Conservation (phyloP, 2,113 vertebrate genomes). For the Pterocles burchelli region DNA sequence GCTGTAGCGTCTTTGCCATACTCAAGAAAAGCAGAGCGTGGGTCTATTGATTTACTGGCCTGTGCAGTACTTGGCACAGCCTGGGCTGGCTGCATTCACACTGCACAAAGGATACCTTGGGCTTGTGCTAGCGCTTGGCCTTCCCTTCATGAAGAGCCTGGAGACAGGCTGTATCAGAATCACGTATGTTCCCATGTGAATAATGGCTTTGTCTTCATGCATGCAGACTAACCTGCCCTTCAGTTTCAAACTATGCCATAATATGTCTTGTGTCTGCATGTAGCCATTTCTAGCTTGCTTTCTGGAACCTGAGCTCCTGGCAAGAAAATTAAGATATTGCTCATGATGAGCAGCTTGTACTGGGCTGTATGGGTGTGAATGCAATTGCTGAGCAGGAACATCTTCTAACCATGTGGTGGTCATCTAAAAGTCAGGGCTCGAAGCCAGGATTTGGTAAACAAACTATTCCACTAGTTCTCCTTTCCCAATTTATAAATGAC, state of each 20-base stretch:
- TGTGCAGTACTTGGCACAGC: background rate
- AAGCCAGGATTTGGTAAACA: background rate
- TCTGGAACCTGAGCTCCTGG: background rate
- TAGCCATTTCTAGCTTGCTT: background rate
- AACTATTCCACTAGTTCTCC: background rate
- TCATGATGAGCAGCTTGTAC: background rate
- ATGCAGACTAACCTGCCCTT: rapidly evolving
- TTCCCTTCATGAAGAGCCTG: background rate
- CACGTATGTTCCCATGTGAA: rapidly evolving
- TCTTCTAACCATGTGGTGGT: background rate
- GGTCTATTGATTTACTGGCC: background rate
- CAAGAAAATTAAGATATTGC: background rate
- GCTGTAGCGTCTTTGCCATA: rapidly evolving
- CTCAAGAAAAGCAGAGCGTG: background rate
- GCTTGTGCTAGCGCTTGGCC: background rate
- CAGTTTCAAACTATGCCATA: background rate
- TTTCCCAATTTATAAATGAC: background rate
- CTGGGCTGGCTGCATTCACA: background rate
- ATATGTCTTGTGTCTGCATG: background rate
- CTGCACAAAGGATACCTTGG: background rate
- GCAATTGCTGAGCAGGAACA: background rate
- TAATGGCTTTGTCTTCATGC: background rate
- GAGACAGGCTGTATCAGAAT: background rate
- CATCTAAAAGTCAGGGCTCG: background rate
- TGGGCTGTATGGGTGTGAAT: background rate